Evolutionary conservation across 1,140 invertebrate genomes (phyloP).

Genomic region (Maconellicoccus hirsutus): DNA sequence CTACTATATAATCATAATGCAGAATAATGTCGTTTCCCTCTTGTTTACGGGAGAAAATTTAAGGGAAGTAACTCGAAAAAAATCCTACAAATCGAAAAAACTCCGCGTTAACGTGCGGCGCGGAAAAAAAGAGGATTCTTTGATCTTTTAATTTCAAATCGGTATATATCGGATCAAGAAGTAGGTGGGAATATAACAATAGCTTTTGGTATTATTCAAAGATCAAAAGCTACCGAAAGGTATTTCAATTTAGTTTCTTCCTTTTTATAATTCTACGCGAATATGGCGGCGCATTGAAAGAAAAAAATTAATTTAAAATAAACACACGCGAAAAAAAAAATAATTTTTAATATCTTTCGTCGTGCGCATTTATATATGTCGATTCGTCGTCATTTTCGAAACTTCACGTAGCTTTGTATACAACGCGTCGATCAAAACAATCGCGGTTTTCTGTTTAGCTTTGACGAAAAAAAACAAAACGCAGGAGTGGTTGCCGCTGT

Average conservation of each 20-base stretch:
- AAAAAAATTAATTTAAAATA: too few species aligned
- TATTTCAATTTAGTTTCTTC: neutral
- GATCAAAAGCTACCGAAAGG: neutral
- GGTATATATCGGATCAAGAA: neutral
- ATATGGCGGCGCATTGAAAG: too few species aligned
- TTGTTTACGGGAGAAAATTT: slow-evolving; percentile 1
- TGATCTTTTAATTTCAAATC: neutral
- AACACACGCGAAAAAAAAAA: too few species aligned
- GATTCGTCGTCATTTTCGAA: too few species aligned
- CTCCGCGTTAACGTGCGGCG: neutral
- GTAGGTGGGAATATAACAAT: neutral
- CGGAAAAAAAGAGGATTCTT: neutral
- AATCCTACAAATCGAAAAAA: neutral
- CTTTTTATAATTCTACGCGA: neutral
- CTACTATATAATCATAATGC: neutral
- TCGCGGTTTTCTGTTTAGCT: too few species aligned
- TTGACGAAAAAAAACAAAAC: too few species aligned
- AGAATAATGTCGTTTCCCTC: slow-evolving; percentile 3
- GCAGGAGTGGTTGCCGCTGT: too few species aligned
- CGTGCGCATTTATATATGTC: too few species aligned
- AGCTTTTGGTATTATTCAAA: neutral
- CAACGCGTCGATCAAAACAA: too few species aligned
- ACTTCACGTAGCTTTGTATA: too few species aligned
- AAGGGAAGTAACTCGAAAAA: slow-evolving; percentile 4
- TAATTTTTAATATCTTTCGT: too few species aligned